Percentiles rank a stretch among this genome's conserved stretches.
Conservation (phyloP, 2,797 vertebrate genomes). For the Florisuga fusca region DNA sequence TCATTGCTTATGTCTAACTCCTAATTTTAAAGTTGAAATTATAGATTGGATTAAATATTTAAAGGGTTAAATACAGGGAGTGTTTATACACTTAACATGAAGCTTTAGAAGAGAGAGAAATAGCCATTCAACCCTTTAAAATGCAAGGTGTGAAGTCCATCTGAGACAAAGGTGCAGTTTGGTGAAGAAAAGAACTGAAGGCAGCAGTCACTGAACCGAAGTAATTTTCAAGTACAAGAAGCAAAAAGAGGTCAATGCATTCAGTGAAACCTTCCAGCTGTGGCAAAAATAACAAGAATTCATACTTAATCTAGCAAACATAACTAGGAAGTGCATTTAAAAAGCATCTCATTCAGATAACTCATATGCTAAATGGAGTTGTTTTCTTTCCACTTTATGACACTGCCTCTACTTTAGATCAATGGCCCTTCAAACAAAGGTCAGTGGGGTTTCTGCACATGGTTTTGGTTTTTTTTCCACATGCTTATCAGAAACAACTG, state of each 20-base stretch:
- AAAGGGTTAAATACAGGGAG: not conserved
- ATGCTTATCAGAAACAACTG: not conserved
- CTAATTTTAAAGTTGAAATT: not conserved
- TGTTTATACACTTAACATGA: not conserved
- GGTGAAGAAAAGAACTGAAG: not conserved
- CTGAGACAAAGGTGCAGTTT: not conserved
- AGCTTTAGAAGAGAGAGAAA: not conserved
- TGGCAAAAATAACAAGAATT: not conserved
- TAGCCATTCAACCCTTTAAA: not conserved
- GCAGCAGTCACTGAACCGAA: not conserved
- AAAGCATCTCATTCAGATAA: not conserved
- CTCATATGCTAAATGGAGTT: not conserved
- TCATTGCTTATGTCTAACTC: not conserved
- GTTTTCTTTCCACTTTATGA: not conserved
- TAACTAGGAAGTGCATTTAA: not conserved
- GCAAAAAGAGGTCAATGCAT: not conserved
- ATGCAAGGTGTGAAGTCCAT: not conserved
- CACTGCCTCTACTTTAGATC: not conserved
- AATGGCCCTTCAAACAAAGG: not conserved
- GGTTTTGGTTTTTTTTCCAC: not conserved
- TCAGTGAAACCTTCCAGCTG: not conserved
- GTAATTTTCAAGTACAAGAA: not conserved
- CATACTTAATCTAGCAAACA: not conserved
- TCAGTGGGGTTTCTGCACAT: not conserved
- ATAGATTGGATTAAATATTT: not conserved